Evolutionary conservation across 2,888 invertebrate species (phyloP), one percentile per base, ranked within the genome.

Genomic region (Erynnis tages): DNA sequence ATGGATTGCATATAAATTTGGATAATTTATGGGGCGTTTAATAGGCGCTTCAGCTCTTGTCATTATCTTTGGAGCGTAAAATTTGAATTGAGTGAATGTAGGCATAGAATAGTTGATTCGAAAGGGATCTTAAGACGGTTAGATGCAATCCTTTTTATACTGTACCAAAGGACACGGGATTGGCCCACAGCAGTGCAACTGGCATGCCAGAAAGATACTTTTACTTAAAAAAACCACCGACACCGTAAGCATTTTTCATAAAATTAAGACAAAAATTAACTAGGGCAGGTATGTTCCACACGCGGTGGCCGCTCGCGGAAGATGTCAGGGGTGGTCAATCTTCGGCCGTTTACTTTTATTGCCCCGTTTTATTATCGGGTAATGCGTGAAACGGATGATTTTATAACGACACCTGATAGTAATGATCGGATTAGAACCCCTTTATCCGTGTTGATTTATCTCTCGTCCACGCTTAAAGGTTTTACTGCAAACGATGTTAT

Each of bases 1-100:
- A 76, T 75, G 78, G 77, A 76, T 80, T 77, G 76, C 76, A 73
- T 82, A 81, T 85, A 87, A 86, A 86, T 83, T 82, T 75, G 54
- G 63, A 69, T 81, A 69, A 88, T 87, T 87, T 87, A 88, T 82
- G 79, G 57, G 62, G 38, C 59, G 60, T 79, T 78, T 80, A 78
- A 81, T 76, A 67, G 74, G 70, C 66, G 62, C 73, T 76, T 82
- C 76, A 76, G 79, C 67, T 74, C 59, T 57, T 73, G 71, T 72
- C 77, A 65, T 76, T 72, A 63, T 67, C 63, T 65, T 60, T 69
- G 62, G 62, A 63, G 59, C 61, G 54, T 56, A 32, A 45, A 44
- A 40, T 30, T 8, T 23, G 43, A 41, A 38, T 35, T 13, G 34
- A n/a, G 25, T 27, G 11, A 17, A 44, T 7, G 34, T 8, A 35